Evolutionary conservation across 2,797 vertebrate genomes (phyloP).

Genomic region (Huso huso): DNA sequence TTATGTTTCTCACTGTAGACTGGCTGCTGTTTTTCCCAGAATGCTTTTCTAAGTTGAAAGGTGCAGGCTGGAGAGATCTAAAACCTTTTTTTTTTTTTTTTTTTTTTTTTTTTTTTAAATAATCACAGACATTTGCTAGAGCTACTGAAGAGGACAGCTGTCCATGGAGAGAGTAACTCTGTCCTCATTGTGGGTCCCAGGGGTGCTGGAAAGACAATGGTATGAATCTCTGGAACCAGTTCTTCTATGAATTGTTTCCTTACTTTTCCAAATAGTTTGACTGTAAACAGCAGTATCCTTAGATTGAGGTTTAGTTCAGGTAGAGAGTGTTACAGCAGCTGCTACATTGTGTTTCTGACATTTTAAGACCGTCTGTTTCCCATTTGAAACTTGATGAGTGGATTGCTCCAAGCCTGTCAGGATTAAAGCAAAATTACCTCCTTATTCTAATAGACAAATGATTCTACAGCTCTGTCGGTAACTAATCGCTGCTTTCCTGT

Average conservation of each 20-base stretch:
- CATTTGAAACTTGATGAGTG: too few relatives aligned
- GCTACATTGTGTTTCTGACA: too few relatives aligned
- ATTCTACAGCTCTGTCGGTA: too few relatives aligned
- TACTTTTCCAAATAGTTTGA: too few relatives aligned
- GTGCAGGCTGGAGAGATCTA: neutral
- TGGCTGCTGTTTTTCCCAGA: slow-evolving; percentile 2
- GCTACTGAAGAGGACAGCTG: slow-evolving; percentile 75
- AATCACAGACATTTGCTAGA: slow-evolving; percentile 76
- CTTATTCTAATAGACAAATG: too few relatives aligned
- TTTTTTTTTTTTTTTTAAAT: neutral
- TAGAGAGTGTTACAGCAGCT: too few relatives aligned
- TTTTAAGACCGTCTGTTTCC: too few relatives aligned
- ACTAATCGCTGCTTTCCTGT: too few relatives aligned
- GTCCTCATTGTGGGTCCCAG: slow-evolving; percentile 84
- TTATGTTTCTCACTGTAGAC: neutral
- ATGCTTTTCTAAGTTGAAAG: slow-evolving; percentile 18
- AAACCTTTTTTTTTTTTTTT: neutral
- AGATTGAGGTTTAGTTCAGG: too few relatives aligned
- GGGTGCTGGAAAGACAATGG: slow-evolving; percentile 84
- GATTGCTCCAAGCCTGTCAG: too few relatives aligned
- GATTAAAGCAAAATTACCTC: too few relatives aligned
- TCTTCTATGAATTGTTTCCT: neutral
- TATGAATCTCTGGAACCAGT: slow-evolving; percentile 35
- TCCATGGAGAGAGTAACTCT: slow-evolving; percentile 91
- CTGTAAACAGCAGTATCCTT: too few relatives aligned